A percentile compares a stretch with the other conserved stretches of the same genome.
Conservation (phyloP, 2,113 vertebrate species). For the Ascaphus truei region DNA sequence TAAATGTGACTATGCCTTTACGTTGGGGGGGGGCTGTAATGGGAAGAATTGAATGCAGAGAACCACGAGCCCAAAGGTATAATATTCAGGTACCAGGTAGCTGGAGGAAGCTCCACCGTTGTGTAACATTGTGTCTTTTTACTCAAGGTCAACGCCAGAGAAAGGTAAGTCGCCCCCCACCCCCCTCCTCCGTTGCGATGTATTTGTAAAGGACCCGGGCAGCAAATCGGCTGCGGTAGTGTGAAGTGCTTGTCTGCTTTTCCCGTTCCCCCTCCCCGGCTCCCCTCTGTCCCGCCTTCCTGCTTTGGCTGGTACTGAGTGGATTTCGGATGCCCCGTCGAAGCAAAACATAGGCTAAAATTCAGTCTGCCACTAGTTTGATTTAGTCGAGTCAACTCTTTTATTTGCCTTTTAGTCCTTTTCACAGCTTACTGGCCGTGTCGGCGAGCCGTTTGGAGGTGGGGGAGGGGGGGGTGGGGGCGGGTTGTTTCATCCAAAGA, state of each 20-base stretch:
- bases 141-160: conserved; percentile 58
- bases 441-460: background rate
- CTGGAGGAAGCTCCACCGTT: conserved; percentile 43
- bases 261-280: background rate
- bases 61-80: conserved; percentile 79
- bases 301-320: conserved; percentile 99
- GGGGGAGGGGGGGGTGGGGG: too few species aligned
- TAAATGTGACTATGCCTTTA: too few species aligned
- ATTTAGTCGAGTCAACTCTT: conserved; percentile 89
- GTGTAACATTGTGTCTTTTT: conserved; percentile 57
- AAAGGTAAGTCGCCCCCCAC: conserved; percentile 46
- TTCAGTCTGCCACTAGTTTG: conserved; percentile 85
- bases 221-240: conserved; percentile 79
- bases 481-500: too few species aligned
- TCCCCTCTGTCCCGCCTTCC: conserved; percentile 55
- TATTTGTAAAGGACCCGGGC: conserved; percentile 60
- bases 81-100: conserved; percentile 60
- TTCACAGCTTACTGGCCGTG: conserved; percentile 88
- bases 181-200: conserved; percentile 80
- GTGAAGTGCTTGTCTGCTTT: conserved; percentile 96
- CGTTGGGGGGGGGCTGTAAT: too few species aligned
- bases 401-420: conserved; percentile 92
- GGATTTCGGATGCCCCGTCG: conserved; percentile 86
- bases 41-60: too few species aligned
- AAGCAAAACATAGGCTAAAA: conserved; percentile 23